Conservation (phyloP, 2,888 invertebrate genomes). For the Amphipyra berbera region DNA sequence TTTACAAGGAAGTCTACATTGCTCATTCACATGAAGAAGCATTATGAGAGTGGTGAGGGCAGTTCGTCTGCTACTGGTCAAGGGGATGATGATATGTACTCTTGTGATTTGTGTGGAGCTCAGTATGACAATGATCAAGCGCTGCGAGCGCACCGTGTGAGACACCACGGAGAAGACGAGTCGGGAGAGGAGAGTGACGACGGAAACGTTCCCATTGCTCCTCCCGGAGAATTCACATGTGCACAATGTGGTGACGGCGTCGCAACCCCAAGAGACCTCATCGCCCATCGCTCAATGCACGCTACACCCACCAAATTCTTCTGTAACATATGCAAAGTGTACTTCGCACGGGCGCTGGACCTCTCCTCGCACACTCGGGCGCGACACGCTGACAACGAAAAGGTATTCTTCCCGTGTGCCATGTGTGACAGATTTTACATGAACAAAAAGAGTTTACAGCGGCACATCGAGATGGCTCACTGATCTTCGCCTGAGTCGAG, state of each 20-base stretch:
- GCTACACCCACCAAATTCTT: constrained; percentile 86
- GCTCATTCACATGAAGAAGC: constrained; percentile 91
- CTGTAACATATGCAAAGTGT: constrained; percentile 90
- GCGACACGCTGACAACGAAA: constrained; percentile 87
- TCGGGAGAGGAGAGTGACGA: constrained; percentile 81
- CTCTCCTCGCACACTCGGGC: constrained; percentile 86
- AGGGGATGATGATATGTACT: constrained; percentile 78
- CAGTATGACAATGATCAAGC: constrained; percentile 90
- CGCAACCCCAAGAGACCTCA: constrained; percentile 86
- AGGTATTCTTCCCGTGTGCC: constrained; percentile 89
- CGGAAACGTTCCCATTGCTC: constrained; percentile 70
- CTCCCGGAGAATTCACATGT: constrained; percentile 87
- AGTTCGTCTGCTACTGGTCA: constrained; percentile 70
- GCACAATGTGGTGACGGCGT: constrained; percentile 90
- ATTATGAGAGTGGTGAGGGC: constrained; percentile 85
- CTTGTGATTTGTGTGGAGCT: constrained; percentile 91
- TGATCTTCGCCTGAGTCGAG: constrained; percentile 66
- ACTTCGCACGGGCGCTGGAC: constrained; percentile 84
- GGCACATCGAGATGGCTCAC: constrained; percentile 89
- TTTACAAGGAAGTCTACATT: constrained; percentile 91
- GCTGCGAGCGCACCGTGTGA: constrained; percentile 89
- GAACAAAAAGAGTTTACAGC: constrained; percentile 87
- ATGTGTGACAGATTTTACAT: constrained; percentile 90
- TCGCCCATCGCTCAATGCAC: constrained; percentile 89
- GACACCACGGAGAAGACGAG: constrained; percentile 88